These are phyloP conservation scores for Poeciliopsis presidionis DNA, from an alignment of 2,797 vertebrate species.

Conservation along the genomic window DNA sequence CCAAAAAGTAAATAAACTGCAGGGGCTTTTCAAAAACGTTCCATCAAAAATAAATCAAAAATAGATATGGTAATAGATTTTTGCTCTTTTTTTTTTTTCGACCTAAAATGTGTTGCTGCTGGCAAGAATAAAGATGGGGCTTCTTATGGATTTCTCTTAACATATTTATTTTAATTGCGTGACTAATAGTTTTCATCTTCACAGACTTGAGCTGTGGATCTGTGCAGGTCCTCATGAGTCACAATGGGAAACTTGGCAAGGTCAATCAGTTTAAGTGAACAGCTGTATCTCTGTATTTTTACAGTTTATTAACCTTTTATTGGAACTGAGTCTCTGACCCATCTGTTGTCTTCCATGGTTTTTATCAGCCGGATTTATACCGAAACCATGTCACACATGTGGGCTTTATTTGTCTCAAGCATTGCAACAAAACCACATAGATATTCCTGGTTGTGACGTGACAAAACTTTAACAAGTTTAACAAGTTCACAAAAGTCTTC, in stretches of 20 bases:
- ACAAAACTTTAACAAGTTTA: background rate
- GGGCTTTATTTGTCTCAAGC: background rate
- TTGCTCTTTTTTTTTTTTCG: background rate
- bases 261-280: background rate
- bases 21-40: no score
- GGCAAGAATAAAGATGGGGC: background rate
- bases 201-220: background rate
- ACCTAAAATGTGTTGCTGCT: background rate
- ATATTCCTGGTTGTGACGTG: background rate
- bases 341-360: background rate
- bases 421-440: background rate
- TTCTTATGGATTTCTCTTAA: background rate
- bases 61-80: background rate
- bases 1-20: background rate
- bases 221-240: background rate
- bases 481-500: background rate
- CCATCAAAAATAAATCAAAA: background rate
- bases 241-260: background rate
- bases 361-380: background rate
- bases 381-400: background rate
- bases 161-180: no score
- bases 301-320: background rate
- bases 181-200: background rate
- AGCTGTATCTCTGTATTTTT: background rate
- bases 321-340: background rate